A percentile compares a stretch with the other conserved stretches of the same genome.
phyloP scores from a whole-genome alignment of 1,140 invertebrate genomes.

The Calosoma granatense region DNA sequence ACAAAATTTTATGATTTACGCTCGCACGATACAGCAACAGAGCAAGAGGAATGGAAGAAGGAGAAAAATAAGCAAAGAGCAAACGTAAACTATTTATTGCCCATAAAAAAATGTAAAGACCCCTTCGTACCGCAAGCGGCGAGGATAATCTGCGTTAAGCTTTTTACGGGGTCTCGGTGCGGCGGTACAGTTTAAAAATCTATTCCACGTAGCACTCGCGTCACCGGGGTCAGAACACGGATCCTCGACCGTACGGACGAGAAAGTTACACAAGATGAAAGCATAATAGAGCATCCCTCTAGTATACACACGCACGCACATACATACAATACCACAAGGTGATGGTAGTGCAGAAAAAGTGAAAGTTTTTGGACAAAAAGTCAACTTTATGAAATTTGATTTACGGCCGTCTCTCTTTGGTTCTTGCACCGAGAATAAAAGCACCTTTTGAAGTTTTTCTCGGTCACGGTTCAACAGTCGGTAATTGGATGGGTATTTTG shows the following conservation, averaged over 20 bases:
- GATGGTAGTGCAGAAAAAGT: conserved; percentile 23
- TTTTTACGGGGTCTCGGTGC: not conserved
- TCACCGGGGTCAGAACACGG: not conserved
- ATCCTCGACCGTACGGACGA: not conserved
- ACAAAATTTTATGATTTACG: no score
- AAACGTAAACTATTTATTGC: no score
- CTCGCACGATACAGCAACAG: no score
- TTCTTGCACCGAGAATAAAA: not conserved
- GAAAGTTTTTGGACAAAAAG: conserved; percentile 27
- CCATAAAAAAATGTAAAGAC: no score
- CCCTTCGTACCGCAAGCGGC: not conserved
- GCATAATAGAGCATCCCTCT: conserved; percentile 15
- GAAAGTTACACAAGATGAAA: not conserved
- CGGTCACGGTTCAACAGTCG: not conserved
- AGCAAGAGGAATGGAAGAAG: no score
- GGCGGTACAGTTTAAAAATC: not conserved
- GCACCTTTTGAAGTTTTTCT: not conserved
- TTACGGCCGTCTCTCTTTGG: conserved; percentile 15
- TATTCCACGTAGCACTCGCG: not conserved
- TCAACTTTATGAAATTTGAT: conserved; percentile 27
- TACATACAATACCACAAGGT: conserved; percentile 15
- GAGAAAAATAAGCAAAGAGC: no score
- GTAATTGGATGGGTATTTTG: conserved; percentile 2
- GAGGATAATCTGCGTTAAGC: not conserved
- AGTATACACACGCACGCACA: not conserved